phyloP scores from a whole-genome alignment of 1,140 invertebrate species.

The Heliothis subflexa region DNA sequence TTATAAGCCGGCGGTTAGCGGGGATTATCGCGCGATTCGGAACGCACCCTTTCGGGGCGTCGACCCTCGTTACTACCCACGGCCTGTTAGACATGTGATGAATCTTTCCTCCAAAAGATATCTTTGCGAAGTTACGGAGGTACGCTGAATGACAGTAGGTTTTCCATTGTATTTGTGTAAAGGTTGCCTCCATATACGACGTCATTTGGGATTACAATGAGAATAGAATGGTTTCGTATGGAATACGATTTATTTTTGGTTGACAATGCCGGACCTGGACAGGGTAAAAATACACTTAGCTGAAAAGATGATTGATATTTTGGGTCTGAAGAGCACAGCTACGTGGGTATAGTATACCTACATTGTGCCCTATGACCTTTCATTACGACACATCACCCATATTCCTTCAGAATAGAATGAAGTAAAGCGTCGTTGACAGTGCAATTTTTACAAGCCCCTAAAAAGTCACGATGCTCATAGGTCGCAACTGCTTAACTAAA shows the following conservation, averaged over 20 bases:
- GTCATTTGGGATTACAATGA: conserved; percentile 25
- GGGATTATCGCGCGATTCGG: conserved; percentile 40
- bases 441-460: conserved; percentile 21
- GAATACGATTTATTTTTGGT: conserved; percentile 17
- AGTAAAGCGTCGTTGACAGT: background rate
- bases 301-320: no score
- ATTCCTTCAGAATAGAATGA: background rate
- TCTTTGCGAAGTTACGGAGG: background rate
- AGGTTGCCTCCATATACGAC: conserved; percentile 1
- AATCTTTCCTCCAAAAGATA: conserved; percentile 31
- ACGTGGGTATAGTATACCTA: background rate
- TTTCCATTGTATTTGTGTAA: conserved; percentile 5
- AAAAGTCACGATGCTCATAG: conserved; percentile 4
- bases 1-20: conserved; percentile 43
- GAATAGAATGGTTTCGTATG: background rate
- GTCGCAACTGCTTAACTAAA: conserved; percentile 47
- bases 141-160: conserved; percentile 5
- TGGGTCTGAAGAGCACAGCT: no score
- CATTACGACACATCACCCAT: no score
- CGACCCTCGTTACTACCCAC: conserved; percentile 38
- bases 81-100: conserved; percentile 41
- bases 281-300: no score
- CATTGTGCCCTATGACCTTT: no score
- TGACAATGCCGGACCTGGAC: background rate
- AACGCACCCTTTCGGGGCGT: conserved; percentile 44